A percentile compares a stretch with the other conserved stretches of the same genome.
Evolutionary conservation across 1,140 invertebrate genomes (phyloP).

Genomic region (Drosophila pandora): DNA sequence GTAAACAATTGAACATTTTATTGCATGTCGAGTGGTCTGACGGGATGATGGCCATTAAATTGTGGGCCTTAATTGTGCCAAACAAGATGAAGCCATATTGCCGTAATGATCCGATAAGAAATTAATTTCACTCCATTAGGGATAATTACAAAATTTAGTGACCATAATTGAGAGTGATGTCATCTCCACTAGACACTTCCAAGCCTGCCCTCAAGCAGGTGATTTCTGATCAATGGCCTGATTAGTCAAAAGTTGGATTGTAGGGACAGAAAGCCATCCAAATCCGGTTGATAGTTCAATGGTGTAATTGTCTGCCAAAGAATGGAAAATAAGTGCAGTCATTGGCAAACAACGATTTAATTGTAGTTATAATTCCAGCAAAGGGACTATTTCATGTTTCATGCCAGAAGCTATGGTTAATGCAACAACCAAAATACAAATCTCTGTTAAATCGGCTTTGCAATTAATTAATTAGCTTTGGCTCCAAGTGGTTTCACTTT

Average conservation of each 20-base stretch:
- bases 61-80: constrained; percentile 23
- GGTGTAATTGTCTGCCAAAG: constrained; percentile 4
- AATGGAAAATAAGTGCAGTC: constrained; percentile 24
- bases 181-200: constrained; percentile 35
- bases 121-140: constrained; percentile 42
- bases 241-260: constrained; percentile 2
- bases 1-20: constrained; percentile 24
- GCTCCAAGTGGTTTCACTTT: constrained; percentile 2
- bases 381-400: constrained; percentile 15
- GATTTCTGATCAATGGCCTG: constrained; percentile 20
- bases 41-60: constrained; percentile 21
- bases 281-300: constrained; percentile 7
- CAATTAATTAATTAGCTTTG: constrained; percentile 23
- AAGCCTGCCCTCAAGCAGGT: constrained; percentile 16
- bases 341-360: constrained; percentile 52
- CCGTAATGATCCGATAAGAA: constrained; percentile 41
- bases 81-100: constrained; percentile 32
- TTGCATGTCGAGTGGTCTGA: constrained; percentile 9
- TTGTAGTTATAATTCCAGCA: constrained; percentile 40
- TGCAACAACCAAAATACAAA: constrained; percentile 14
- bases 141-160: constrained; percentile 34
- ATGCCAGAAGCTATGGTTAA: neutral
- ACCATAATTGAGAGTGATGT: constrained; percentile 39
- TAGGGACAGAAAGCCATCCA: neutral
- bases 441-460: constrained; percentile 26